Conservation (phyloP, 2,113 vertebrate species). For the Tragelaphus buxtoni region DNA sequence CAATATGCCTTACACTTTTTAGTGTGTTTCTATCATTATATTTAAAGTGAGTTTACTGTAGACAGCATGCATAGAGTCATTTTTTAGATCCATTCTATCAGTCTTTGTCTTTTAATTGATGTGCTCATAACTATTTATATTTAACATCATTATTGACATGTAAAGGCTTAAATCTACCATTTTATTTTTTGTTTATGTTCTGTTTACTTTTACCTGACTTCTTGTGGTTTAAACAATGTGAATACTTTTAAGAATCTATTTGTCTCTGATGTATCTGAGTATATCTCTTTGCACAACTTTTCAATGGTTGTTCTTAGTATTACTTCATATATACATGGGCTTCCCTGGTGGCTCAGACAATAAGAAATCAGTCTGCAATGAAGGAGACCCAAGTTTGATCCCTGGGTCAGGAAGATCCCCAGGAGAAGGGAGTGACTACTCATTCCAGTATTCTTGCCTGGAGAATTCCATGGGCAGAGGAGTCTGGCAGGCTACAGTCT, state of each 20-base stretch:
- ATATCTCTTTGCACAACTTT: neutral
- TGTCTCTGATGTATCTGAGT: neutral
- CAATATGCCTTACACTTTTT: neutral
- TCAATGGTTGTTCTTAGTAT: neutral
- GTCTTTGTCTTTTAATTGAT: neutral
- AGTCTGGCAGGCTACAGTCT: neutral
- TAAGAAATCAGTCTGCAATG: neutral
- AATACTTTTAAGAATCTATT: neutral
- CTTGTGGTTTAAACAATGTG: neutral
- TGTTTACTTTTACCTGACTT: neutral
- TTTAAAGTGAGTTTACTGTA: neutral
- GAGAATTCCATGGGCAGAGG: neutral
- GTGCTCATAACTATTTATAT: neutral
- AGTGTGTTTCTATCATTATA: neutral
- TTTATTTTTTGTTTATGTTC: neutral
- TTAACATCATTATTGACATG: neutral
- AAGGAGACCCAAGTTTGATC: neutral
- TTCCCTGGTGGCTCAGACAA: neutral
- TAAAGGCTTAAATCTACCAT: neutral
- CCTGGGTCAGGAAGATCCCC: neutral
- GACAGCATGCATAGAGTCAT: neutral
- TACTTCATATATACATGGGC: neutral
- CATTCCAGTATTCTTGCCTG: neutral
- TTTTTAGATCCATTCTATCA: neutral
- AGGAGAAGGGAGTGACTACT: neutral